Evolutionary conservation across 2,888 invertebrate species (phyloP).

Genomic region (Tanypteryx hageni): DNA sequence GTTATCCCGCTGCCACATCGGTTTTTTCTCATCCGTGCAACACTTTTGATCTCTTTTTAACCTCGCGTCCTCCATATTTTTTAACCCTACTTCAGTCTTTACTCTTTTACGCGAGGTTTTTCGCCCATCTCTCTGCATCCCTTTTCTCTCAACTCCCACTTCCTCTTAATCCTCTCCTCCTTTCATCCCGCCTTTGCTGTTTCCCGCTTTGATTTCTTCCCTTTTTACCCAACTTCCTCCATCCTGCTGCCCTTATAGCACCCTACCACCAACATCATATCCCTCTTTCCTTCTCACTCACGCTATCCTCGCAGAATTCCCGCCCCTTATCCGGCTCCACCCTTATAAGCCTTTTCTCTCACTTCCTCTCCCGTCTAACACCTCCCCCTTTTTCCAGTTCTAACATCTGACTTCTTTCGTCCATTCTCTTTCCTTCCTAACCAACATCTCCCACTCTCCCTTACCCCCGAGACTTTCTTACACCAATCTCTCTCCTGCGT

Average conservation of each 20-base stretch:
- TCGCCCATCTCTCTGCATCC: no score
- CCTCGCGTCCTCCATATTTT: not conserved
- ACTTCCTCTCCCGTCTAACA: not conserved
- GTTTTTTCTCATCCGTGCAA: not conserved
- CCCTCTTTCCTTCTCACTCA: no score
- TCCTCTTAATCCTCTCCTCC: not conserved
- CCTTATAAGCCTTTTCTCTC: not conserved
- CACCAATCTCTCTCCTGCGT: not conserved
- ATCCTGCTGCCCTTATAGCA: no score
- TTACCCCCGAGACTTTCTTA: not conserved
- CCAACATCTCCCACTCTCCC: not conserved
- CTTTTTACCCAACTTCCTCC: conserved; percentile 8
- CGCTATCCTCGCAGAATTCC: no score
- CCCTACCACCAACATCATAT: no score
- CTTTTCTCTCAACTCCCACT: no score
- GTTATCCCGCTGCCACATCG: conserved; percentile 13
- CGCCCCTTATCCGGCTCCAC: not conserved
- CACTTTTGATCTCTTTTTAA: conserved; percentile 24
- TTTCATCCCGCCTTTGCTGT: not conserved
- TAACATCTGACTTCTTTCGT: not conserved
- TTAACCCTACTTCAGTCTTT: no score
- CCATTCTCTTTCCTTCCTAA: not conserved
- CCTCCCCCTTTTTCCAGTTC: not conserved
- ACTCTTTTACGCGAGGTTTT: no score
- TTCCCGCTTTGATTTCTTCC: conserved; percentile 1